Conservation (phyloP, 2,113 vertebrate species). For the Pluvialis apricaria region DNA sequence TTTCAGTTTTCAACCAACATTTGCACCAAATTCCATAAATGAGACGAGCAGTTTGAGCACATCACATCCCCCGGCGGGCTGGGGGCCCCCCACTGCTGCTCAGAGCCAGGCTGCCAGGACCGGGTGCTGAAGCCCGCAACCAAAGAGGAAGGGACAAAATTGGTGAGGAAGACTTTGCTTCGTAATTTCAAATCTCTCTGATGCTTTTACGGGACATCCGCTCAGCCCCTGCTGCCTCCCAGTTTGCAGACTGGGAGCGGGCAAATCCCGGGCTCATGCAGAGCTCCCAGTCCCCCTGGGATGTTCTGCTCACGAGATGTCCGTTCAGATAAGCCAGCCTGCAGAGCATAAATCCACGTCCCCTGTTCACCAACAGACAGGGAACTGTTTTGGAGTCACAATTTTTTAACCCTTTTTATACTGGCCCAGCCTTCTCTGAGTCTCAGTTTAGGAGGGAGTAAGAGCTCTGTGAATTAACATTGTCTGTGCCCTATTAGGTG, state of each 20-base stretch:
- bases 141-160: not conserved
- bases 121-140: not conserved
- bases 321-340: not conserved
- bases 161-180: not conserved
- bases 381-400: not conserved
- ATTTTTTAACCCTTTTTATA: conserved; percentile 11
- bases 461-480: conserved; percentile 66
- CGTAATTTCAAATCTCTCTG: not conserved
- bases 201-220: not conserved
- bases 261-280: fast-evolving
- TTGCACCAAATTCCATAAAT: conserved; percentile 15
- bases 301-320: not conserved
- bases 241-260: not conserved
- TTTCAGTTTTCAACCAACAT: conserved; percentile 25
- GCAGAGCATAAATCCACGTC: not conserved
- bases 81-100: not conserved
- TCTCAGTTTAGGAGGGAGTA: conserved; percentile 52
- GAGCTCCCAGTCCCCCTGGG: not conserved
- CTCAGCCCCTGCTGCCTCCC: not conserved
- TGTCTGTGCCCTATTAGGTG: conserved; percentile 47
- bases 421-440: conserved; percentile 24
- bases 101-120: conserved; percentile 31
- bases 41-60: not conserved
- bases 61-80: not conserved
- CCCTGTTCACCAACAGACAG: not conserved